Evolutionary conservation across 2,797 vertebrate species (phyloP).

Genomic region (Parauchenoglanis punctatus): DNA sequence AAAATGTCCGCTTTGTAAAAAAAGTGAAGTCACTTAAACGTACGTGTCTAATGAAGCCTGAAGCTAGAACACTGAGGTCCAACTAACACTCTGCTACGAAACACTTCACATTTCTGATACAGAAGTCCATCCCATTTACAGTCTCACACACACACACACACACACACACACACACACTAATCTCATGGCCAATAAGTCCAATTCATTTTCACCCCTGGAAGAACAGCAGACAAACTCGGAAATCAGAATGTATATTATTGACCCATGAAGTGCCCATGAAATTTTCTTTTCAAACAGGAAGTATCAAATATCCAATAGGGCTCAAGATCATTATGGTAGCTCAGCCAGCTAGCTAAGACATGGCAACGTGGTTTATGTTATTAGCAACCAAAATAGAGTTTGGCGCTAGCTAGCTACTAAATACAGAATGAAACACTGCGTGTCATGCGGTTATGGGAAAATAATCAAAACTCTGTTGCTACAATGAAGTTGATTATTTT

Average conservation of each 20-base stretch:
- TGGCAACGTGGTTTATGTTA: background rate
- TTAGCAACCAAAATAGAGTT: background rate
- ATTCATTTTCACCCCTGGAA: background rate
- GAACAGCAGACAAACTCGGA: background rate
- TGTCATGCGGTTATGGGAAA: background rate
- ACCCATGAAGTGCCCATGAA: no score
- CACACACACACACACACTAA: background rate
- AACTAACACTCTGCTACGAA: slow-evolving; percentile 58
- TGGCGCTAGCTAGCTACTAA: background rate
- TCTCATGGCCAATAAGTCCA: background rate
- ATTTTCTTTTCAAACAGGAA: background rate
- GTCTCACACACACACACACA: background rate
- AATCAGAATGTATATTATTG: background rate
- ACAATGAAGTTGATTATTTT: background rate
- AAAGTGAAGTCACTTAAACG: background rate
- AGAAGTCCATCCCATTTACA: slow-evolving; percentile 52
- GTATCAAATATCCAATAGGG: background rate
- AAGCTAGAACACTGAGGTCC: slow-evolving; percentile 27
- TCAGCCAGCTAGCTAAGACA: background rate
- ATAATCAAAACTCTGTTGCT: background rate
- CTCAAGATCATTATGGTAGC: background rate
- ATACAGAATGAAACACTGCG: background rate
- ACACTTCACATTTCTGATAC: slow-evolving; percentile 58
- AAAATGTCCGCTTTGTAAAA: background rate
- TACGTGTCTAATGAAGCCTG: slow-evolving; percentile 17